phyloP scores from a whole-genome alignment of 2,113 vertebrate genomes.

The Odontophorus gujanensis region DNA sequence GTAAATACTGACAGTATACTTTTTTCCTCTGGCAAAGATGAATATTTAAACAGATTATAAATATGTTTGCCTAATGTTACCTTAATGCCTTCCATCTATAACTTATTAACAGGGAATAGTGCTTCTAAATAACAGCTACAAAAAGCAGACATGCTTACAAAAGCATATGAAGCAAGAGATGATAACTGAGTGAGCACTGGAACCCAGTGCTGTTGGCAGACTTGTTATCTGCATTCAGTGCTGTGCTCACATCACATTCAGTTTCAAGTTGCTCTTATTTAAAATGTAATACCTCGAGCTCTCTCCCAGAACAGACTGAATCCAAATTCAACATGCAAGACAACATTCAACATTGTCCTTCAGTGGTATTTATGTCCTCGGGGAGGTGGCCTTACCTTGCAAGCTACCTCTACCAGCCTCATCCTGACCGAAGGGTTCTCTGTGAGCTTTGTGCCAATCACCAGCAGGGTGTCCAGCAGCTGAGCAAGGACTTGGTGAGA shows the following conservation, averaged over 20 bases:
- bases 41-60: neutral
- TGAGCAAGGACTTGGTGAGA: conserved; percentile 97
- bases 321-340: neutral
- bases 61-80: neutral
- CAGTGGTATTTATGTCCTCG: neutral
- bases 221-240: too few species aligned
- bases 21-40: neutral
- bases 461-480: conserved; percentile 90
- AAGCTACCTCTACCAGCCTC: conserved; percentile 90
- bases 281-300: neutral
- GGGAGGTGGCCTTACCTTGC: conserved; percentile 83
- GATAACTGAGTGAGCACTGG: too few species aligned
- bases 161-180: neutral
- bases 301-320: neutral
- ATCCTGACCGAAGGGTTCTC: conserved; percentile 83
- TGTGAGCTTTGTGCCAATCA: conserved; percentile 89
- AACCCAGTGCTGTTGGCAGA: too few species aligned
- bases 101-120: neutral
- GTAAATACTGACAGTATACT: neutral
- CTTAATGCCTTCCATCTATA: neutral
- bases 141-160: neutral
- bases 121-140: neutral
- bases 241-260: neutral
- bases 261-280: neutral
- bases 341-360: neutral